phyloP scores from a whole-genome alignment of 2,888 invertebrate genomes.

The Ganaspis brasiliensis region DNA sequence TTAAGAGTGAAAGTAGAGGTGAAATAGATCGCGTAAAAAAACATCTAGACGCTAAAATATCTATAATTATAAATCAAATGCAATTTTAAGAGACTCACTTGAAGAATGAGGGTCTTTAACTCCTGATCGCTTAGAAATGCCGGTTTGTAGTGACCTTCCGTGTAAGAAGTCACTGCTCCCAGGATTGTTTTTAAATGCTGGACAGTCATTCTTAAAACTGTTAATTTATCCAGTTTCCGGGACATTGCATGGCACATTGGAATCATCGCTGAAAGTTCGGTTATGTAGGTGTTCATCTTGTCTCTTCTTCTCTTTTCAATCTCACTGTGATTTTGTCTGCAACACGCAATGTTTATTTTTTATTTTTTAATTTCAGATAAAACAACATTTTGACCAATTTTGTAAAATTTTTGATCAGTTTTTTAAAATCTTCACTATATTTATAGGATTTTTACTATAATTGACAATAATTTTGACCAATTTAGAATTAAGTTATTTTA shows the following conservation, averaged over 20 bases:
- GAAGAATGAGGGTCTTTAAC: slow-evolving; percentile 91
- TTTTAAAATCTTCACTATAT: too few relatives aligned
- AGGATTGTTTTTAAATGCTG: slow-evolving; percentile 92
- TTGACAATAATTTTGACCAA: too few relatives aligned
- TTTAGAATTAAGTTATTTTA: too few relatives aligned
- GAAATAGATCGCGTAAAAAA: slow-evolving; percentile 4
- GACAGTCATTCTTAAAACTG: slow-evolving; percentile 94
- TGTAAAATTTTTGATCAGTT: too few relatives aligned
- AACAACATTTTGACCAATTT: too few relatives aligned
- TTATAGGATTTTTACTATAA: too few relatives aligned
- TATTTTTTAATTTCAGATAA: background rate
- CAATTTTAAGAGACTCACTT: slow-evolving; percentile 80
- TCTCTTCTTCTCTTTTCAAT: slow-evolving; percentile 96
- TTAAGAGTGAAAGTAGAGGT: slow-evolving; percentile 16
- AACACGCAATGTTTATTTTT: slow-evolving; percentile 27
- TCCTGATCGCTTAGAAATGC: slow-evolving; percentile 93
- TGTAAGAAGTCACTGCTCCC: slow-evolving; percentile 87
- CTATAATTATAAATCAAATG: slow-evolving; percentile 23
- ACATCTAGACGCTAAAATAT: background rate
- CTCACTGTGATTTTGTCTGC: slow-evolving; percentile 97
- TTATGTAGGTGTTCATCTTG: slow-evolving; percentile 98
- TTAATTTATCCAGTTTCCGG: slow-evolving; percentile 95
- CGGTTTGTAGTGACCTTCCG: slow-evolving; percentile 90
- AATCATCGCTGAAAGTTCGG: slow-evolving; percentile 93
- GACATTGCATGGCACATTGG: slow-evolving; percentile 98